Conservation (phyloP, 2,888 invertebrate genomes). For the Drosophila differens region DNA sequence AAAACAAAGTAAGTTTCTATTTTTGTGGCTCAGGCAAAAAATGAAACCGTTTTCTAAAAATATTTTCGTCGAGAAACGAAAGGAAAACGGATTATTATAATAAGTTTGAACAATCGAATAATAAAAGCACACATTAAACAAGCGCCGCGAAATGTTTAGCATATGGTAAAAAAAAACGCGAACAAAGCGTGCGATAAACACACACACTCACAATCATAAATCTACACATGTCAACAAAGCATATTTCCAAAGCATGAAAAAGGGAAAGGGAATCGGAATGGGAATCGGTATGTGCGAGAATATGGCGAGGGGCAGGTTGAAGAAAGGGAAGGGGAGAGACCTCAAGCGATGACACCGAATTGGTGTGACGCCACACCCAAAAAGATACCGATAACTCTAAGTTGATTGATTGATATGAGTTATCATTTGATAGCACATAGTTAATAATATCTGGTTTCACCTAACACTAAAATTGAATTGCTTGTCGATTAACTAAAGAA, state of each 20-base stretch:
- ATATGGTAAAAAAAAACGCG: slow-evolving; percentile 60
- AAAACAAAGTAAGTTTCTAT: slow-evolving; percentile 51
- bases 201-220: slow-evolving; percentile 40
- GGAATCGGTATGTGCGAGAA: slow-evolving; percentile 1
- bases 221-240: slow-evolving; percentile 55
- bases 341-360: slow-evolving; percentile 9
- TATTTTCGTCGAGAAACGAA: slow-evolving; percentile 65
- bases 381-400: not conserved
- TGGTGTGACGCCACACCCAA: slow-evolving; percentile 13
- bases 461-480: not conserved
- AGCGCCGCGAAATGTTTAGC: slow-evolving; percentile 65
- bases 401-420: not conserved
- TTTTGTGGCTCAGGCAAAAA: slow-evolving; percentile 47
- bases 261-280: slow-evolving; percentile 26
- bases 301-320: not conserved
- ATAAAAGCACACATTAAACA: slow-evolving; percentile 51
- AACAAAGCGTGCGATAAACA: slow-evolving; percentile 63
- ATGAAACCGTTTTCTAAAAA: slow-evolving; percentile 77
- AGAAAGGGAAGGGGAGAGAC: not conserved
- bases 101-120: slow-evolving; percentile 48
- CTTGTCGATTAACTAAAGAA: not conserved
- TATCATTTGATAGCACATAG: not conserved
- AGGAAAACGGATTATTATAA: slow-evolving; percentile 64
- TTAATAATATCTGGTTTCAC: not conserved
- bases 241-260: slow-evolving; percentile 56